Percentiles rank a stretch among this genome's conserved stretches.
These are phyloP conservation scores for Zoanthus sociatus DNA, from an alignment of 92 coral and sea anemone species.

Conservation along the genomic window DNA sequence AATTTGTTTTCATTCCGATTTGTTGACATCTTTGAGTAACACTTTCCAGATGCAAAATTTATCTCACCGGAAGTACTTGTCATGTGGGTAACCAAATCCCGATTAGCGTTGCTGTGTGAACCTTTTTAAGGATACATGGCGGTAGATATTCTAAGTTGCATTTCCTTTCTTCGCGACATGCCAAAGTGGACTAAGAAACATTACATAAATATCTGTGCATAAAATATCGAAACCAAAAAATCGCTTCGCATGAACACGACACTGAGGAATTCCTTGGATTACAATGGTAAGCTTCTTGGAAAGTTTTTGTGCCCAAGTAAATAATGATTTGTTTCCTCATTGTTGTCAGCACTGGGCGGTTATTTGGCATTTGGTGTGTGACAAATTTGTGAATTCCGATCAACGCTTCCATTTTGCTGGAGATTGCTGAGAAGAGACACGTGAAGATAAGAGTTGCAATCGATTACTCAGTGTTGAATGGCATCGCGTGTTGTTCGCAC, in stretches of 20 bases:
- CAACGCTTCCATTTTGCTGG: background rate
- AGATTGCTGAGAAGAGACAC: background rate
- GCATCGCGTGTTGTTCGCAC: background rate
- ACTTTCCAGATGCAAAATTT: slow-evolving; percentile 15
- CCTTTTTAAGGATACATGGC: background rate
- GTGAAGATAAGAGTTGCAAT: background rate
- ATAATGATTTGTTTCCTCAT: background rate
- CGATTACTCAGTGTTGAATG: background rate
- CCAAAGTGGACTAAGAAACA: slow-evolving; percentile 3
- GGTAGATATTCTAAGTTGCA: background rate
- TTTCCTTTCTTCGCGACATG: background rate
- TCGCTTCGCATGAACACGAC: background rate
- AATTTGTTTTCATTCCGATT: background rate
- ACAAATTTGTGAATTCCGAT: slow-evolving; percentile 49
- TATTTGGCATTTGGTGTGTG: slow-evolving; percentile 5
- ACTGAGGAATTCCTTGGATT: background rate
- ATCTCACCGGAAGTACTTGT: slow-evolving; percentile 22
- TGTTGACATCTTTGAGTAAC: background rate
- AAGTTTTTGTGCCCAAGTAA: slow-evolving; percentile 32
- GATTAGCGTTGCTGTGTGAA: background rate
- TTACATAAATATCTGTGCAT: background rate
- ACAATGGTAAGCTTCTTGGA: slow-evolving; percentile 11
- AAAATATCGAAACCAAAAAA: background rate
- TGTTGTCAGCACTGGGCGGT: background rate
- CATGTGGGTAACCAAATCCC: background rate